Evolutionary conservation across 2,888 invertebrate genomes (phyloP), one percentile per base, ranked within the genome.

Genomic region (Yponomeuta evonymella): DNA sequence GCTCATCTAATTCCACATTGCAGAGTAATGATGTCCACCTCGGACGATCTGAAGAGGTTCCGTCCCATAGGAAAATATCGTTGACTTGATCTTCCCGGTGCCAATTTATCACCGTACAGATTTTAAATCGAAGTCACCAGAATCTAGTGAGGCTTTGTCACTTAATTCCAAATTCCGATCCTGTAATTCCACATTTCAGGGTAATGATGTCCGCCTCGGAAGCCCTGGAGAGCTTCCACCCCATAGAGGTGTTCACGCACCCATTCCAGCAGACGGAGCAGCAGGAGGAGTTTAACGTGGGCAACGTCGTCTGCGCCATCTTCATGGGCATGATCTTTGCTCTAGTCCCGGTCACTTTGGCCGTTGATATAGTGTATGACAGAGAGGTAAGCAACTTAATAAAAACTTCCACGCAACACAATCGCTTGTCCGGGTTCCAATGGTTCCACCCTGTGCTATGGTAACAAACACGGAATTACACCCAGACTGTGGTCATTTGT

Each of bases 251-350:
- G 36, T 85, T 92, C 72, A 93, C 95, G 0, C 95, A 95, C 79
- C 96, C 96, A 1, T 95, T 96, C 79, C 95, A 95, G 76, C 95
- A 95, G 82, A 96, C 95, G 0, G 94, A 95, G 2, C 95, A 95
- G 76, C 95, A 95, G 12, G 95, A 95, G 77, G 94, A 94, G 78
- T 95, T 96, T 81, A 95, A 96, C 79, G 84, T 95, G 58, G 95
- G 95, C 2, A 94, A 95, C 71, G 95, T 96, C 70, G 94, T 95
- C 2, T 95, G 96, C n/a, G 94, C 96, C 2, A 92, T 96, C 2
- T 94, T 96, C 74, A 94, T 97, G 80, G 97, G 96, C 67, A 95
- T 97, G 94, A 95, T 96, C 72, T 96, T 97, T 78, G 95, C 96
- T 0, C 84, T 96, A 71, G 94, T 97, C 23, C 96, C 97, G 0